These are phyloP conservation scores for Suncus etruscus DNA, from an alignment of 2,113 vertebrate species.

Conservation along the genomic window DNA sequence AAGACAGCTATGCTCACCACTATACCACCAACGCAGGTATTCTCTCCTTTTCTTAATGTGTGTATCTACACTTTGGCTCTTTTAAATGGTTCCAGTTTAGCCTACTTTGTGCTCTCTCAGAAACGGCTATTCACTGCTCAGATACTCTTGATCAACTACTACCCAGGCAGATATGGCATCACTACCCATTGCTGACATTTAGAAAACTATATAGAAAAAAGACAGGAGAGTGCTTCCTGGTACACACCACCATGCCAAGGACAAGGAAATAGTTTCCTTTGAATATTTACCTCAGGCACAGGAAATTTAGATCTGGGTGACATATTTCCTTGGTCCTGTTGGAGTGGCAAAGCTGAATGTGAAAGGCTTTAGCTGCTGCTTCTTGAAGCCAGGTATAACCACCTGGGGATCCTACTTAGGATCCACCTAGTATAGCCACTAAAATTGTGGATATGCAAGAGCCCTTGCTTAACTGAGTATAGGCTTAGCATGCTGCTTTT, in stretches of 20 bases:
- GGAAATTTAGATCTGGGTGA: not conserved
- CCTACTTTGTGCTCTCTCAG: not conserved
- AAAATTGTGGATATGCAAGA: too few relatives aligned
- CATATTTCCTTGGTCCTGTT: not conserved
- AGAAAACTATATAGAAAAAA: constrained; percentile 11
- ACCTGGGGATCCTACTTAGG: not conserved
- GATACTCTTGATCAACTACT: not conserved
- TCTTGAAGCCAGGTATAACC: not conserved
- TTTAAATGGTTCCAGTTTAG: not conserved
- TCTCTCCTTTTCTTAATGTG: not conserved
- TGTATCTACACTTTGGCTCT: not conserved
- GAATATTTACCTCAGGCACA: not conserved
- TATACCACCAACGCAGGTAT: too few relatives aligned
- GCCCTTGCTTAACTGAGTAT: not conserved
- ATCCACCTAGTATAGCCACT: too few relatives aligned
- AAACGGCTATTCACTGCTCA: not conserved
- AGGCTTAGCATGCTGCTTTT: not conserved
- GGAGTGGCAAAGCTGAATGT: not conserved
- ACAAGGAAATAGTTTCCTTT: not conserved
- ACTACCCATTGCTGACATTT: too few relatives aligned
- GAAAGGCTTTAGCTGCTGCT: not conserved
- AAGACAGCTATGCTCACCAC: too few relatives aligned
- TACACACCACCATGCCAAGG: not conserved
- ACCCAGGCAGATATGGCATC: too few relatives aligned
- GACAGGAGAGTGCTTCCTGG: not conserved